These are phyloP conservation scores for Agrotis puta DNA, from an alignment of 2,888 invertebrate species.

Conservation along the genomic window DNA sequence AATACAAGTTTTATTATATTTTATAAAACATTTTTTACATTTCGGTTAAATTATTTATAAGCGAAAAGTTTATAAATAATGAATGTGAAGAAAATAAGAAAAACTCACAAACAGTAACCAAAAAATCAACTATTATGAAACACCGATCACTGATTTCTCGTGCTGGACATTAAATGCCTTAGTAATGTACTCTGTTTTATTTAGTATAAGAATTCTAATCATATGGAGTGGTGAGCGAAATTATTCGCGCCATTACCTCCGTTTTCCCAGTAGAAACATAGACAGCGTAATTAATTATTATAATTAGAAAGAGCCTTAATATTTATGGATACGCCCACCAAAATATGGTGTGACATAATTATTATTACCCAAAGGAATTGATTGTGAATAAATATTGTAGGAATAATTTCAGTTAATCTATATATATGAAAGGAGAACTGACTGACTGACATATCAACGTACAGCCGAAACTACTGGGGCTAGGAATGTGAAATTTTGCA, in stretches of 20 bases:
- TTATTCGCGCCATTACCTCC: slow-evolving; percentile 53
- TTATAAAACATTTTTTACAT: no score
- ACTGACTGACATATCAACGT: no score
- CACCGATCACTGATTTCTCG: no score
- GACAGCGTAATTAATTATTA: slow-evolving; percentile 69
- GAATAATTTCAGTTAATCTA: slow-evolving; percentile 10
- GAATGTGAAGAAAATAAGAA: no score
- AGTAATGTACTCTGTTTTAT: slow-evolving; percentile 24
- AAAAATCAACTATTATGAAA: no score
- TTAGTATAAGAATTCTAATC: slow-evolving; percentile 50
- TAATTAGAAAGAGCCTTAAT: slow-evolving; percentile 70
- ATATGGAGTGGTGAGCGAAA: slow-evolving; percentile 52
- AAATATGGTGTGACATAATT: slow-evolving; percentile 39
- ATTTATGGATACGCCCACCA: slow-evolving; percentile 65
- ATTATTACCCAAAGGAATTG: slow-evolving; percentile 39
- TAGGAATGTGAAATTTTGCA: no score
- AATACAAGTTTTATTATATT: no score
- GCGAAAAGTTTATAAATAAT: no score
- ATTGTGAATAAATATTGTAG: slow-evolving; percentile 21
- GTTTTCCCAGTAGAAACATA: slow-evolving; percentile 71
- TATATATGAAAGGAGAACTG: no score
- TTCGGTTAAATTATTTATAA: no score
- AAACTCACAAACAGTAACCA: no score
- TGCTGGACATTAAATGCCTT: neutral
- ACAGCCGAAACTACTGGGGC: no score